Percentiles rank a stretch among this genome's conserved stretches.
Evolutionary conservation across 2,888 invertebrate species (phyloP).

Genomic region (Nemotelus nigrinus): DNA sequence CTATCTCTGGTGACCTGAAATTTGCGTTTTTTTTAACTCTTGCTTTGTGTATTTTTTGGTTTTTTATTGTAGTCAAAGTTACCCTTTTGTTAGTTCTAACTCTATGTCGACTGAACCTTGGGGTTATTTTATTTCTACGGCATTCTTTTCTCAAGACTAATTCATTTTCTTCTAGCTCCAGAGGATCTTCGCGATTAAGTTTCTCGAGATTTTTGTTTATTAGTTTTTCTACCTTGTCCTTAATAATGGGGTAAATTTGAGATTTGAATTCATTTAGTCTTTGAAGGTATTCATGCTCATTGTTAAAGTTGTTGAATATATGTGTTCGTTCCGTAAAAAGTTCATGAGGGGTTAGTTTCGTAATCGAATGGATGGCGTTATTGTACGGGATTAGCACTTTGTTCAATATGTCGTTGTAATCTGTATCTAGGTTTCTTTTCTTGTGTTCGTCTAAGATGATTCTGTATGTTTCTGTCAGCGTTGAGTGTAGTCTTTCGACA

Average conservation of each 20-base stretch:
- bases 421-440: conserved; percentile 18
- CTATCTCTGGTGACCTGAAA: background rate
- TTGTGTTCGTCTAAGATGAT: conserved; percentile 46
- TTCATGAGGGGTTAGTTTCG: conserved; percentile 15
- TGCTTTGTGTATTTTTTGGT: conserved; percentile 18
- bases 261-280: conserved; percentile 29
- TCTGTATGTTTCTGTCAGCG: conserved; percentile 49
- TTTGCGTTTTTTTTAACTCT: conserved; percentile 25
- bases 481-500: conserved; percentile 50
- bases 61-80: background rate
- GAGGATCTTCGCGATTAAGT: conserved; percentile 13
- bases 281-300: conserved; percentile 32
- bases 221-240: background rate
- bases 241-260: conserved; percentile 18
- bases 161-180: background rate
- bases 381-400: conserved; percentile 14
- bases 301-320: conserved; percentile 23
- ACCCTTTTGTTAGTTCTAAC: background rate
- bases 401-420: conserved; percentile 4
- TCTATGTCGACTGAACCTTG: background rate
- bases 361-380: conserved; percentile 22
- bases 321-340: conserved; percentile 5
- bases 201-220: background rate
- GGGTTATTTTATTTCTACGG: conserved; percentile 16
- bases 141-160: conserved; percentile 24